Base-by-base conservation (phyloP, 2,113 vertebrate species). In the Catharus minimus region DNA sequence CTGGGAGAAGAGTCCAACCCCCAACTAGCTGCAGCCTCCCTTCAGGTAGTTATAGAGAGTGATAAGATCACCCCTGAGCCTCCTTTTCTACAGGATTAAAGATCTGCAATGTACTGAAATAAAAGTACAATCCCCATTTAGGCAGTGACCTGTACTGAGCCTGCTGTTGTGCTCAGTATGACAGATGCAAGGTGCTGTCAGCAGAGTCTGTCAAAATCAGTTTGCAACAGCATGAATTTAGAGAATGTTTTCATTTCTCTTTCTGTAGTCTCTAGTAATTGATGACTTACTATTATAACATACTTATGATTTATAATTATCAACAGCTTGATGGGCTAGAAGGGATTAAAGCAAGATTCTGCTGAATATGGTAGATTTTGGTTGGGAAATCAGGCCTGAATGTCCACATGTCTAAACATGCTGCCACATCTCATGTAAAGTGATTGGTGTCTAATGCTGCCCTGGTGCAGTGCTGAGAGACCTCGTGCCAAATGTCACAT, bases 221-320 rank as follows among this genome's bases (percentile, higher is more conserved):
- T 83, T 90, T 60, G 73, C n/a, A 43, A 33, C 60, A 91, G 28
- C 43, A 66, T 5, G 39, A 66, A 32, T 74, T 62, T 24, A 60
- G 39, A 58, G n/a, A 80, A 62, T 1, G 1, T 73, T 80, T 73
- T 15, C 3, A 39, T 64, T 92, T 93, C 52, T 78, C n/a, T 83
- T 93, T 58, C 75, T 68, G 19, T 58, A 46, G 41, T 3, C 15
- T 89, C 69, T 84, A 60, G 21, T 66, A 61, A 74, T 39, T 77
- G 60, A 74, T 74, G 39, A 21, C 15, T 73, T 88, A 57, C 52
- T 33, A 11, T 73, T 80, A 56, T 55, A 61, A 73, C 56, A 8
- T 85, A 67, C 79, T 68, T 56, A 49, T 68, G 38, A 41, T 74
- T 88, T 94, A 26, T 76, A 79, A 79, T 85, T 88, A 81, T 77